These are phyloP conservation scores for Centropus bengalensis DNA, from an alignment of 2,113 vertebrate genomes.

Conservation along the genomic window DNA sequence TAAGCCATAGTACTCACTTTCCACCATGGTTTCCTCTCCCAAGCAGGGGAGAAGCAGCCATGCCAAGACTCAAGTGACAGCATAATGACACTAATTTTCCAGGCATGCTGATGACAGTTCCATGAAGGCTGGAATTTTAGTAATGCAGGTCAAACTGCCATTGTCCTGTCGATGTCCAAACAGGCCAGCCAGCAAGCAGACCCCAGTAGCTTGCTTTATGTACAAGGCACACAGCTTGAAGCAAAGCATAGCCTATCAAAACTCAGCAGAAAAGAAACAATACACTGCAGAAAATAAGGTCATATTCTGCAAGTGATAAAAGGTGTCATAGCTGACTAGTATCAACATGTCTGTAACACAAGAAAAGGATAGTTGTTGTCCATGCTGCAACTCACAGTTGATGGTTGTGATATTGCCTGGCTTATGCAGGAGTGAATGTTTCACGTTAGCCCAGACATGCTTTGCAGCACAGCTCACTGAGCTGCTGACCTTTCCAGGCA, in stretches of 20 bases:
- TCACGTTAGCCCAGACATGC: constrained; percentile 69
- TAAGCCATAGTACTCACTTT: constrained; percentile 2
- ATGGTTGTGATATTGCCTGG: constrained; percentile 61
- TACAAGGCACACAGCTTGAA: constrained; percentile 43
- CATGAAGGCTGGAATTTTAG: constrained; percentile 58
- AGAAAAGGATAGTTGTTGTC: constrained; percentile 25
- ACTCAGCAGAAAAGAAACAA: background rate
- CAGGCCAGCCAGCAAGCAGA: constrained; percentile 57
- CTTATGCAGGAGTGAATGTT: constrained; percentile 52
- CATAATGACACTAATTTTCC: constrained; percentile 8
- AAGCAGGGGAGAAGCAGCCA: background rate
- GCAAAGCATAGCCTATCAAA: background rate
- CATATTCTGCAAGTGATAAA: constrained; percentile 59
- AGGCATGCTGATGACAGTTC: constrained; percentile 65
- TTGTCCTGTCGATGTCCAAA: constrained; percentile 64
- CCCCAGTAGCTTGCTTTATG: constrained; percentile 14
- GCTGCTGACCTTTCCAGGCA: constrained; percentile 72
- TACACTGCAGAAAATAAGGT: constrained; percentile 52
- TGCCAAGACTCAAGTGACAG: constrained; percentile 27
- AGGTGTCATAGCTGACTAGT: constrained; percentile 69
- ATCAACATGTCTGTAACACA: constrained; percentile 46
- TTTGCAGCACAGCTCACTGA: constrained; percentile 58
- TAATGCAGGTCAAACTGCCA: constrained; percentile 56
- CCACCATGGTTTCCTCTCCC: background rate
- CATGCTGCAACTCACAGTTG: constrained; percentile 31